Conservation (phyloP, 2,888 invertebrate species). For the Ypsolopha sequella region DNA sequence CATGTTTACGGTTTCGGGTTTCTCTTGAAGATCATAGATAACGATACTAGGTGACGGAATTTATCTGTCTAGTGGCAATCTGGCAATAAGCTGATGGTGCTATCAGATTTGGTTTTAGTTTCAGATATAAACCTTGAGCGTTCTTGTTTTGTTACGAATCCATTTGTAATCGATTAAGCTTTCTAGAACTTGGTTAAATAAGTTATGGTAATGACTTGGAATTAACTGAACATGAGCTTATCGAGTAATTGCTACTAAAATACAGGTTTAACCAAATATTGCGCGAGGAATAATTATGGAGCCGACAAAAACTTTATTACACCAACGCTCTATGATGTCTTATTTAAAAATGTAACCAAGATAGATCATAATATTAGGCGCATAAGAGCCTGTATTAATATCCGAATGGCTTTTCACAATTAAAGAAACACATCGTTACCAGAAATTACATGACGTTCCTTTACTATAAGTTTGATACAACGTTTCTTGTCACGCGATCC, state of each 20-base stretch:
- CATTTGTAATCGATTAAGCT: not conserved
- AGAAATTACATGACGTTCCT: conserved; percentile 60
- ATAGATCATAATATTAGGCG: conserved; percentile 1
- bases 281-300: not conserved
- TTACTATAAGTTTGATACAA: conserved; percentile 50
- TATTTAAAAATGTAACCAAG: not conserved
- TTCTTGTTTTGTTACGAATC: not conserved
- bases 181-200: not conserved
- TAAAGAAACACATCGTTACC: conserved; percentile 62
- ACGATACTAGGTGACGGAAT: conserved; percentile 36
- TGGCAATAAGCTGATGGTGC: conserved; percentile 62
- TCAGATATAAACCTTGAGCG: not conserved
- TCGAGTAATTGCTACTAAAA: not conserved
- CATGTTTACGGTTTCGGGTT: conserved; percentile 68
- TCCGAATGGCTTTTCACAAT: conserved; percentile 40
- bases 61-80: conserved; percentile 60
- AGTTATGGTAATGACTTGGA: not conserved
- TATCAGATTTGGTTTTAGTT: conserved; percentile 46
- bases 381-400: conserved; percentile 6
- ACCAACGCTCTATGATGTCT: not conserved
- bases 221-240: not conserved
- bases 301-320: not conserved
- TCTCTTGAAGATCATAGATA: conserved; percentile 65
- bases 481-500: conserved; percentile 52
- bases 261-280: not conserved